Base-by-base conservation (phyloP, 2,113 vertebrate species). In the Halichoerus grypus region DNA sequence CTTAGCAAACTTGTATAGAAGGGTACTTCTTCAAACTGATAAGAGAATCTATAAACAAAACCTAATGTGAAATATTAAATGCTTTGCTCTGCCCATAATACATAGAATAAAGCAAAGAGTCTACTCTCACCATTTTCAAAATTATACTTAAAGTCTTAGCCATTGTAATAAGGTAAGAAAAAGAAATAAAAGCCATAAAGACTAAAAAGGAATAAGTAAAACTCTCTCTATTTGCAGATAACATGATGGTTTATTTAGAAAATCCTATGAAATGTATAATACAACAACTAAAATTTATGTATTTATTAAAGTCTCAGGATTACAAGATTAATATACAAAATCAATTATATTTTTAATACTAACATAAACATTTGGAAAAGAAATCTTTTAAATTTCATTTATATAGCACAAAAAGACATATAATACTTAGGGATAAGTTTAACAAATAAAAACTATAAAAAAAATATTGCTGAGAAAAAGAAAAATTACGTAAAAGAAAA, bases 381-480 rank as follows among this genome's bases (percentile, higher is more conserved):
- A 7, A 67, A 81, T 1, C 26, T 74, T 95, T 90, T 21, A 33
- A 59, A 80, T 69, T 74, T 69, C 26, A 67, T 87, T 76, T 67
- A 36, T 61, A 19, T 31, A 80, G 42, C 4, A 69, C 13, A 6
- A 53, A 91, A 84, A 69, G 67, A 91, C 26, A 46, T 69, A 74
- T 22, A 69, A 57, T 28, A 80, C 53, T 53, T 53, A 51, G 12
- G 15, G 69, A 91, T 69, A 71, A 76, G 22, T 39, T 93, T 84
- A 59, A 69, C 18, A 84, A 77, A 92, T 71, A 33, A 88, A 76
- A 94, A 63, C 12, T 26, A 55, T 15, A 59, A 51, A 76, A 76
- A 46, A 46, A 83, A 77, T 84, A 85, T 83, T n/a, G 57, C 26
- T 85, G 65, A 71, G n/a, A 80, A 74, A 92, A 88, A 82, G 31